Conservation (phyloP, 2,113 vertebrate species). For the Labeo rohita region DNA sequence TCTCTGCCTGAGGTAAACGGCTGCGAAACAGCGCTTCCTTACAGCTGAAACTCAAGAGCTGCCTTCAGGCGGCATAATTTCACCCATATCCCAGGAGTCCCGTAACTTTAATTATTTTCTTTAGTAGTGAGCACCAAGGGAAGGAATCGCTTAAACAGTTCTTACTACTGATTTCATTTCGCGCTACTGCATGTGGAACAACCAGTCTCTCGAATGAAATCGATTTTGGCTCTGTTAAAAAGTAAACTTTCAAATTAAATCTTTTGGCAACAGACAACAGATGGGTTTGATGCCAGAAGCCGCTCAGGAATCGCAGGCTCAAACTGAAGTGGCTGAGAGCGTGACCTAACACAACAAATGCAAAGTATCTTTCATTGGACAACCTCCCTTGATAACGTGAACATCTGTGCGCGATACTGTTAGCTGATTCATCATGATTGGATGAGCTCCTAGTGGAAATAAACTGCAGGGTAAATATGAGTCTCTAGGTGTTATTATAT, state of each 20-base stretch:
- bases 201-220: neutral
- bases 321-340: neutral
- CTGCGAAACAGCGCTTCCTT: conserved; percentile 10
- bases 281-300: conserved; percentile 3
- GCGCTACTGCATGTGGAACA: neutral
- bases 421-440: neutral
- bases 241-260: conserved; percentile 40
- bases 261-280: neutral
- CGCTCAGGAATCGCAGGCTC: neutral
- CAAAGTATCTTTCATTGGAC: neutral
- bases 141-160: neutral
- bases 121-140: conserved; percentile 21
- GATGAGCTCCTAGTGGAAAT: neutral
- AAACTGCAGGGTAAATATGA: neutral
- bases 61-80: neutral
- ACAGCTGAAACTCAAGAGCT: neutral
- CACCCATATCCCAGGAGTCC: conserved; percentile 2
- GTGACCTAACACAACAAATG: conserved; percentile 1
- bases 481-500: neutral
- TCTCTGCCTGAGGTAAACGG: conserved; percentile 25
- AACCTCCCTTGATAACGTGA: neutral
- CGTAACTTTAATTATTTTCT: conserved; percentile 48
- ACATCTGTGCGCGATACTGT: neutral
- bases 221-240: conserved; percentile 26
- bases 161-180: neutral